Conservation (phyloP, 2,113 vertebrate species). For the Bubo bubo region DNA sequence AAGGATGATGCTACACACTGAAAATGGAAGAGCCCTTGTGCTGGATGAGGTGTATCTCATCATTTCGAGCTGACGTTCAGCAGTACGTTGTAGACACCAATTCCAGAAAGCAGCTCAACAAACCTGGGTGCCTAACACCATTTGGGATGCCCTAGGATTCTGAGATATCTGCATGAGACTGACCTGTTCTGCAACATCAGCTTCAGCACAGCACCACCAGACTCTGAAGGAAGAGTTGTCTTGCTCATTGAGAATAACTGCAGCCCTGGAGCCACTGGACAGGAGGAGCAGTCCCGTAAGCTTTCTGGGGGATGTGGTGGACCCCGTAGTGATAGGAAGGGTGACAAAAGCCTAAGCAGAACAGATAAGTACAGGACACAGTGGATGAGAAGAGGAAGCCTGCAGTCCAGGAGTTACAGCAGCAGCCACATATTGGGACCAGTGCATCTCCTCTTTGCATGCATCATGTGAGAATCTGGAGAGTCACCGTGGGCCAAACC, state of each 20-base stretch:
- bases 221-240: background rate
- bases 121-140: background rate
- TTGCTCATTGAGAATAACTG: background rate
- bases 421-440: fast-evolving
- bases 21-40: background rate
- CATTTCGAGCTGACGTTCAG: background rate
- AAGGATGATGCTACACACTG: background rate
- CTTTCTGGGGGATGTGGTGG: background rate
- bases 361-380: background rate
- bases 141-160: background rate
- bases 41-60: background rate
- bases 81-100: background rate
- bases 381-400: background rate
- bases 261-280: background rate
- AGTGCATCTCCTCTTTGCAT: background rate
- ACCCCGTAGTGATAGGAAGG: background rate
- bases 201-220: background rate
- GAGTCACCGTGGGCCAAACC: background rate
- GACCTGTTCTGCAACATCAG: background rate
- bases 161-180: background rate
- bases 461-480: background rate
- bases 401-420: background rate
- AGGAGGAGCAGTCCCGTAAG: background rate
- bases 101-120: background rate
- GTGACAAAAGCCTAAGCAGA: background rate